Evolutionary conservation across 2,888 invertebrate species (phyloP), one percentile per base, ranked within the genome.

Genomic region (Druceiella hillmani): DNA sequence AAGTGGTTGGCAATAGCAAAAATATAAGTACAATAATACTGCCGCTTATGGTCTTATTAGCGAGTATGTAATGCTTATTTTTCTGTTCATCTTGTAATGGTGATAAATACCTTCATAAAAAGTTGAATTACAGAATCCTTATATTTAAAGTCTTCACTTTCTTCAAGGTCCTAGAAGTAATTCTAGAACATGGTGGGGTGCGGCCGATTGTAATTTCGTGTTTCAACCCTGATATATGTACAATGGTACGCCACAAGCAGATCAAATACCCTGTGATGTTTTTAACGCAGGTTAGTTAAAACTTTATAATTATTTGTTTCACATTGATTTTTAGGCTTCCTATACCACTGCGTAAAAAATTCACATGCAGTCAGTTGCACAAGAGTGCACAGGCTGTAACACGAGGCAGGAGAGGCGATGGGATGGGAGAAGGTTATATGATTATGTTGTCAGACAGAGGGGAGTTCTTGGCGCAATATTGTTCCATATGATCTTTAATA

Each of bases 191-290:
- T 59, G 90, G 85, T 4, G 85, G 80, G 3, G 70, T 76, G 5
- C 76, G 98, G 10, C 82, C 88, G 39, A 87, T 99, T 41, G 83
- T 98, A 12, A 87, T 98, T 55, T 93, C 93, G 0, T 90, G 90
- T 53, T 98, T 98, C 62, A 92, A 97, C 66, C 92, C 98, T 0
- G 95, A 98, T 58, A 86, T 94, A 49, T 97, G 97, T 60, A 81
- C 87, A 2, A 88, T 95, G 89, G 75, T 97, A 48, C 79, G 90
- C 14, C 68, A 87, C 50, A 99, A 99, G 57, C 99, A 99, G 68
- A 98, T 97, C 66, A 87, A 86, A 53, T 99, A 92, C 66, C 98
- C 98, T 0, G 90, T 97, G 5, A 82, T 98, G 75, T 95, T 98
- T 59, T 70, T 99, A 43, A 94, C 94, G 3, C 82, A 92, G 38